Percentiles rank a stretch among this genome's conserved stretches.
Evolutionary conservation across 2,113 vertebrate species (phyloP).

Genomic region (Alexandromys fortis): DNA sequence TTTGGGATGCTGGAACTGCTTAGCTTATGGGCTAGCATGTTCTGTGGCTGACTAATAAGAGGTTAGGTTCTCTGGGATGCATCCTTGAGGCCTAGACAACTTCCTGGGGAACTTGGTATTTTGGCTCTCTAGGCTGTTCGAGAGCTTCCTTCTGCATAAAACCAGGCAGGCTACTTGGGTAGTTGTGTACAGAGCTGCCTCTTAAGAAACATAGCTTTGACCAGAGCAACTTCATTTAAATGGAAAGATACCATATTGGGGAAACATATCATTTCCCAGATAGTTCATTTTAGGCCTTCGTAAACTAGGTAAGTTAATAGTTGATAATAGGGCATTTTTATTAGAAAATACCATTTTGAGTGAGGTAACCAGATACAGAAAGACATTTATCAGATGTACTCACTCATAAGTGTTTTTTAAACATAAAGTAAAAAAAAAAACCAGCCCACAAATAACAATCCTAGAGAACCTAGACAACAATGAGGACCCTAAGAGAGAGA

Average conservation of each 20-base stretch:
- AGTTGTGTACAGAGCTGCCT: neutral
- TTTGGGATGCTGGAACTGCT: neutral
- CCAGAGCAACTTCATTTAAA: slow-evolving; percentile 1
- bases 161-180: neutral
- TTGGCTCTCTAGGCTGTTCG: neutral
- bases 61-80: neutral
- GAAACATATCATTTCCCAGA: neutral
- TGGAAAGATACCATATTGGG: neutral
- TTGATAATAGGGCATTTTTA: neutral
- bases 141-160: neutral
- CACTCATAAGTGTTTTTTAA: too few relatives aligned
- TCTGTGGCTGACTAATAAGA: neutral
- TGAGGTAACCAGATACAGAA: too few relatives aligned
- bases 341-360: neutral
- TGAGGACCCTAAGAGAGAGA: too few relatives aligned
- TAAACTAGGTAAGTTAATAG: slow-evolving; percentile 16
- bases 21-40: neutral
- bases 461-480: too few relatives aligned
- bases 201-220: neutral
- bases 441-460: too few relatives aligned
- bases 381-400: too few relatives aligned
- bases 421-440: too few relatives aligned
- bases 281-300: slow-evolving; percentile 32
- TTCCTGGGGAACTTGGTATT: slow-evolving; percentile 16
- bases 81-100: neutral